Conservation (phyloP, 2,797 vertebrate genomes). For the Phalanger gymnotis region DNA sequence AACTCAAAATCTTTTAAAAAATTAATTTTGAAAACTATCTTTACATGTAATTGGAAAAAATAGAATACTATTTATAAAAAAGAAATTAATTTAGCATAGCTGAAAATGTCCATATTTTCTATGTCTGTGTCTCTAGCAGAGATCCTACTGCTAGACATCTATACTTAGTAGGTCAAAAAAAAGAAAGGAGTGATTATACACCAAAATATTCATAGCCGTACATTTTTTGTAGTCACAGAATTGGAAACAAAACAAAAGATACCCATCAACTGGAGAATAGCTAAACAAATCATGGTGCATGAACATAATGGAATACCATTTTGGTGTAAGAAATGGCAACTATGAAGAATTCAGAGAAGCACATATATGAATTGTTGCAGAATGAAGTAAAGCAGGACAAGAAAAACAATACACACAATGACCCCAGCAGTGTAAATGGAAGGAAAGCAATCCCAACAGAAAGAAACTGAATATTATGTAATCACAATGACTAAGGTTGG, state of each 20-base stretch:
- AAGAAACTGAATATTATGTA: neutral
- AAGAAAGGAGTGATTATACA: neutral
- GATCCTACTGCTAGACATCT: neutral
- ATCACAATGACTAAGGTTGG: neutral
- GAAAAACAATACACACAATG: neutral
- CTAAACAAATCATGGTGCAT: neutral
- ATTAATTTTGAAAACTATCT: neutral
- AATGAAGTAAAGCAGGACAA: neutral
- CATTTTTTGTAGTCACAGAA: neutral
- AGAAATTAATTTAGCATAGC: neutral
- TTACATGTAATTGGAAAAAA: neutral
- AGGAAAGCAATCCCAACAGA: neutral
- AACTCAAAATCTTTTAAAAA: neutral
- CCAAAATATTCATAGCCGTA: neutral
- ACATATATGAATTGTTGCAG: neutral
- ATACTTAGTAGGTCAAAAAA: neutral
- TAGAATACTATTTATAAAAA: neutral
- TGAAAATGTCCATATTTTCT: neutral
- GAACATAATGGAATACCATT: neutral
- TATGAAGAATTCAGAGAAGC: neutral
- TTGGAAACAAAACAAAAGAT: neutral
- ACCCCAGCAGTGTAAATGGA: neutral
- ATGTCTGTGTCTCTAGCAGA: neutral
- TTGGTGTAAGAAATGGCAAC: neutral
- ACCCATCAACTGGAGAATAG: neutral